Base-by-base conservation (phyloP, 2,797 vertebrate species). In the Cichlasoma orientale region DNA sequence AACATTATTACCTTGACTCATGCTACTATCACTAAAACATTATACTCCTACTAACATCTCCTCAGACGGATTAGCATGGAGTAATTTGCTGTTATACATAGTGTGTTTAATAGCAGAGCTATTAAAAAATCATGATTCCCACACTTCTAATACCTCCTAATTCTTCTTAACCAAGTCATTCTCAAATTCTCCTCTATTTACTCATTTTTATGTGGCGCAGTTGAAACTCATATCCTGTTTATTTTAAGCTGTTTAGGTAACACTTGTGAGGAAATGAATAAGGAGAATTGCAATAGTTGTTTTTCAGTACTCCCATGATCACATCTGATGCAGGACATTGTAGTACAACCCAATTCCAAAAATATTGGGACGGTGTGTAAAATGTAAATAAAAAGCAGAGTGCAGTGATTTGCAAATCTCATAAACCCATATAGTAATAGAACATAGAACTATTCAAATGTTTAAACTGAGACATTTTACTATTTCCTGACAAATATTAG, bases 1-100 rank as follows among this genome's bases (percentile, higher is more conserved):
- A 84, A 50, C 50, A 33, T 41, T 77, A 78, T 79, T 83, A 88
- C 68, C 74, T 77, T 69, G 58, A 86, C 78, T 89, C 8, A 9
- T 25, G 55, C 72, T 72, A 38, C 36, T 71, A 59, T 83, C 38
- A 31, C 55, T 25, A 21, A 3, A 0, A 54, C 72, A 63, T 78
- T 78, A 63, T 33, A 47, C 8, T 29, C 10, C 23, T 66, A 74
- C 55, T 72, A 74, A 11, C 54, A 56, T 70, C 56, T 68, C 33
- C n/a, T 58, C 38, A 47, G 31, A 12, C 72, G 71, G 50, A 78
- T 76, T 73, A 70, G 57, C 33, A 55, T 70, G 47, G 5, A 56
- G 68, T 79, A 21, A 88, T 86, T 56, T 84, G 70, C 25, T 54
- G 21, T 33, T 82, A 76, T 25, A 70, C 72, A 23, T 59, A 56